Conservation (phyloP, 2,888 invertebrate species). For the Corbicula japonica region DNA sequence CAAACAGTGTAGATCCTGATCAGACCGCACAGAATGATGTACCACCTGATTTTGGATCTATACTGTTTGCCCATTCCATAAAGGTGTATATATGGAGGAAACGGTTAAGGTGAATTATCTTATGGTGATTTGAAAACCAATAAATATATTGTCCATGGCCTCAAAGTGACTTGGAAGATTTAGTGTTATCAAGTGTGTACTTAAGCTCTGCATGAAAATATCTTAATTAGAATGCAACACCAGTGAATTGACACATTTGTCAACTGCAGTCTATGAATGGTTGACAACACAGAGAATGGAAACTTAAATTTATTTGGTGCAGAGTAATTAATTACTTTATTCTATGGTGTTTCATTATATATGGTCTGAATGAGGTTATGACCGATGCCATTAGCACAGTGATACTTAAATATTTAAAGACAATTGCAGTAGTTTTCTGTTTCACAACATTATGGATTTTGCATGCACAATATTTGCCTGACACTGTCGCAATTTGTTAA, state of each 20-base stretch:
- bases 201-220: neutral
- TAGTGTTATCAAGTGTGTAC: neutral
- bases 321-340: neutral
- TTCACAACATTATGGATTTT: too few species aligned
- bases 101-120: too few species aligned
- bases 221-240: neutral
- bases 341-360: neutral
- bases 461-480: too few species aligned
- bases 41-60: too few species aligned
- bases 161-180: neutral
- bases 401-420: too few species aligned
- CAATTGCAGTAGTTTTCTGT: too few species aligned
- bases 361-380: neutral
- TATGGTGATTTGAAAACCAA: constrained; percentile 7
- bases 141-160: neutral
- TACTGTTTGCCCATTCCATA: too few species aligned
- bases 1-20: too few species aligned
- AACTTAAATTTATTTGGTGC: neutral
- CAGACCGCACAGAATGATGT: too few species aligned
- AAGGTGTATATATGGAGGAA: too few species aligned
- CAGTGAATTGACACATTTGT: neutral
- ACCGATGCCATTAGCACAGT: too few species aligned
- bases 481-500: too few species aligned
- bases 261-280: neutral
- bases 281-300: neutral